Evolutionary conservation across 2,797 vertebrate genomes (phyloP), one percentile per base, ranked within the genome.

Genomic region (Poecile montanus): DNA sequence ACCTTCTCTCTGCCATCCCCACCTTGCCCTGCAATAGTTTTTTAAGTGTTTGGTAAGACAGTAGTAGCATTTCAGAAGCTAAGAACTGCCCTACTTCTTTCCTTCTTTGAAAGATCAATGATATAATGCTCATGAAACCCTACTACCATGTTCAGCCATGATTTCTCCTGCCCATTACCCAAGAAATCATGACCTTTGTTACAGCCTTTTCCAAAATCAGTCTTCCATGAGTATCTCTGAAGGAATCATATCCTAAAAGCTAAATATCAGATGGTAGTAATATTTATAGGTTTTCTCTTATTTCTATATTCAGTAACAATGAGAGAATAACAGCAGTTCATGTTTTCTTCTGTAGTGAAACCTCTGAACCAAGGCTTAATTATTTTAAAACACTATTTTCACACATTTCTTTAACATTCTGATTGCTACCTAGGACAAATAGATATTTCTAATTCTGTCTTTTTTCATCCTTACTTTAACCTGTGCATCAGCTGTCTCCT

Each of bases 61-160:
- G 45, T 85, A 53, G n/a, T 90, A 94, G 48, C 71, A 51, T 83
- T 92, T 92, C 73, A 70, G 87, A 73, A 68, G 74, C 63, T 80
- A 87, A 86, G 62, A 89, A 75, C 54, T 92, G 81, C 57, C 83
- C 86, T 96, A 88, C 57, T 93, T 95, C 75, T 89, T 84, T 62
- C 38, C 53, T 76, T 71, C 70, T 89, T 93, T 92, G 65, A 91
- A 80, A 95, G 88, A 79, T 74, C 81, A 82, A 54, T 94, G 91
- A 91, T 83, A 53, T 66, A 94, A 61, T 0, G 1, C 67, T 87
- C 32, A n/a, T 25, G 25, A 86, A 94, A 91, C 80, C 67, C 36
- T 71, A 17, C 67, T 80, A 81, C 83, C 57, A 62, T 75, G 57
- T 85, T 93, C 50, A 91, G 22, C 19, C 78, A 21, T 10, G 13